Evolutionary conservation across 2,888 invertebrate species (phyloP).

Genomic region (Laothoe populi): DNA sequence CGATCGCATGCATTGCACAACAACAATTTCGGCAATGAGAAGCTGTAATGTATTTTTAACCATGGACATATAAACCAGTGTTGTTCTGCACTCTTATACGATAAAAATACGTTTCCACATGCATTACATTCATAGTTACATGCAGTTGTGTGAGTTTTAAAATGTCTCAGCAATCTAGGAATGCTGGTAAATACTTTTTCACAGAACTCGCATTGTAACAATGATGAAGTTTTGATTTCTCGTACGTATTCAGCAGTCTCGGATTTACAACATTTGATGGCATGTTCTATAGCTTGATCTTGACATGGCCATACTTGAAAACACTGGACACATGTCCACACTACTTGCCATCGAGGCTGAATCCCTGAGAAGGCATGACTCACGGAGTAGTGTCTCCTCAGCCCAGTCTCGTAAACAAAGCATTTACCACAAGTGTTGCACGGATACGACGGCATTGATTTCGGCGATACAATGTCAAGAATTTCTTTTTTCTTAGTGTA

Average conservation of each 20-base stretch:
- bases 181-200: slow-evolving; percentile 79
- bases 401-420: slow-evolving; percentile 77
- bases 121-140: slow-evolving; percentile 88
- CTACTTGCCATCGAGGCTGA: slow-evolving; percentile 75
- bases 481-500: slow-evolving; percentile 78
- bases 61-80: slow-evolving; percentile 76
- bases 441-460: slow-evolving; percentile 64
- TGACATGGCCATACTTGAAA: slow-evolving; percentile 79
- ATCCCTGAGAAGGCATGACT: slow-evolving; percentile 62
- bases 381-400: slow-evolving; percentile 70
- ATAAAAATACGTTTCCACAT: slow-evolving; percentile 65
- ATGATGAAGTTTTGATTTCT: slow-evolving; percentile 76
- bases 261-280: slow-evolving; percentile 62
- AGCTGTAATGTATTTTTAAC: slow-evolving; percentile 67
- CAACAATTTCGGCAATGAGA: slow-evolving; percentile 72
- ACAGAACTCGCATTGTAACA: slow-evolving; percentile 79
- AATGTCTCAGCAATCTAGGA: slow-evolving; percentile 70
- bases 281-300: slow-evolving; percentile 67
- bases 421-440: slow-evolving; percentile 76
- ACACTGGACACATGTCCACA: slow-evolving; percentile 79
- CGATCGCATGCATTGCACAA: slow-evolving; percentile 78
- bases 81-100: slow-evolving; percentile 70
- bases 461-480: slow-evolving; percentile 62
- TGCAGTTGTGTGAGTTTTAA: slow-evolving; percentile 85
- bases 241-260: slow-evolving; percentile 58